A percentile compares a stretch with the other conserved stretches of the same genome.
Conservation (phyloP, 1,140 invertebrate species). For the Caenorhabditis tropicalis region DNA sequence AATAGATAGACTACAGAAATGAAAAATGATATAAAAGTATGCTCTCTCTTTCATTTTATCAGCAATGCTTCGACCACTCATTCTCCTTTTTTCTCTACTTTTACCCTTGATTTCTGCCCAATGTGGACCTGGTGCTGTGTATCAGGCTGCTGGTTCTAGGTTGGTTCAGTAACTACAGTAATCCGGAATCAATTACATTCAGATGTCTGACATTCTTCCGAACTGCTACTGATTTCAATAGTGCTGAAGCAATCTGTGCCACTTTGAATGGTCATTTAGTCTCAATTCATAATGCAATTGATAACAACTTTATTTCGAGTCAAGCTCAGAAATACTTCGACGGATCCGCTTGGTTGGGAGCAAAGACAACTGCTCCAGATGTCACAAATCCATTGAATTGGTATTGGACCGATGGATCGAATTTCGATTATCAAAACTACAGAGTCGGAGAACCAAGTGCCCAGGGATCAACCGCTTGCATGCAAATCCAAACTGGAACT, state of each 20-base stretch:
- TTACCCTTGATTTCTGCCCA: conserved; percentile 26
- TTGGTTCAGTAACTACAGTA: background rate
- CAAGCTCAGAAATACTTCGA: conserved; percentile 16
- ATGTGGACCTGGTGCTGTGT: conserved; percentile 31
- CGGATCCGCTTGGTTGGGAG: background rate
- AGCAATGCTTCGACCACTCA: background rate
- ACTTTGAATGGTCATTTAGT: background rate
- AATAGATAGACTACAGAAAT: conserved; percentile 19
- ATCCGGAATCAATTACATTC: background rate
- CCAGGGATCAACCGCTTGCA: background rate
- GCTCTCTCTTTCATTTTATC: conserved; percentile 42
- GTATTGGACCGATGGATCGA: conserved; percentile 29
- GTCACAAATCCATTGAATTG: conserved; percentile 35
- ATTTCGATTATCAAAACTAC: conserved; percentile 31
- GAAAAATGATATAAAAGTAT: conserved; percentile 1
- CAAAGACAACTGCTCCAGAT: conserved; percentile 8
- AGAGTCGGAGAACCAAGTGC: conserved; percentile 5
- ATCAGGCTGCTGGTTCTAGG: background rate
- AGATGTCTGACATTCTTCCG: background rate
- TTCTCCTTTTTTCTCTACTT: background rate
- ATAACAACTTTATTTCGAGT: background rate
- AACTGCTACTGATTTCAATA: background rate
- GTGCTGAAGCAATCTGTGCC: conserved; percentile 13
- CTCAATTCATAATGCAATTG: conserved; percentile 9
- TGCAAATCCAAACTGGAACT: conserved; percentile 20